Evolutionary conservation across 2,888 invertebrate genomes (phyloP), one percentile per base, ranked within the genome.

Genomic region (Zaprionus bogoriensis): DNA sequence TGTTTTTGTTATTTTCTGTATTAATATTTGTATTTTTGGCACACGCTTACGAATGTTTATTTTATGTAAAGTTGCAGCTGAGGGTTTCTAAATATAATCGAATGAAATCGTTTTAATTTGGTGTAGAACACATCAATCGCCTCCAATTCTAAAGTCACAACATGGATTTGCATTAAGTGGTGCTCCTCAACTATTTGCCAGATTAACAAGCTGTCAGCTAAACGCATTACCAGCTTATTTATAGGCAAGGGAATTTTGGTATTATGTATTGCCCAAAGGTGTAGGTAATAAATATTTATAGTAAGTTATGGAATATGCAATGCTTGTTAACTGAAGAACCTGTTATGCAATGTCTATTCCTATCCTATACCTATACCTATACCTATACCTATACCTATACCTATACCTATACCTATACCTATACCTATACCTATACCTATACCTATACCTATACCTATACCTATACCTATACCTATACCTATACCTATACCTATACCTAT

Each of bases 31-130:
- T 7, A 32, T 36, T 45, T 60, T 53, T 54, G 46, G 48, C 48
- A 32, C 10, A 32, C 5, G 67, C 53, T 42, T 60, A 54, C 28
- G 22, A 72, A 72, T 68, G 70, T 25, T n/a, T 17, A 30, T 38
- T 54, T 62, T 76, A 68, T 79, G 73, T 54, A 42, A 75, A 75
- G 55, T 38, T 9, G 20, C 19, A 53, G 65, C 3, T 19, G 3
- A 4, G 7, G 57, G 41, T 61, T 54, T 58, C 45, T 39, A 32
- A 30, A 30, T 52, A 38, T 67, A 30, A 58, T 41, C 44, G 53
- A 4, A 36, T 22, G 12, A 36, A 51, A 55, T 44, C 32, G 27
- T 44, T 61, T 62, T 54, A 45, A 67, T 62, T 67, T 58, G 39
- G 6, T 36, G 46, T 14, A 17, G 62, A 58, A 41, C 38, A 19